Evolutionary conservation across 2,888 invertebrate genomes (phyloP), one percentile per base, ranked within the genome.

Genomic region (Noctua janthina): DNA sequence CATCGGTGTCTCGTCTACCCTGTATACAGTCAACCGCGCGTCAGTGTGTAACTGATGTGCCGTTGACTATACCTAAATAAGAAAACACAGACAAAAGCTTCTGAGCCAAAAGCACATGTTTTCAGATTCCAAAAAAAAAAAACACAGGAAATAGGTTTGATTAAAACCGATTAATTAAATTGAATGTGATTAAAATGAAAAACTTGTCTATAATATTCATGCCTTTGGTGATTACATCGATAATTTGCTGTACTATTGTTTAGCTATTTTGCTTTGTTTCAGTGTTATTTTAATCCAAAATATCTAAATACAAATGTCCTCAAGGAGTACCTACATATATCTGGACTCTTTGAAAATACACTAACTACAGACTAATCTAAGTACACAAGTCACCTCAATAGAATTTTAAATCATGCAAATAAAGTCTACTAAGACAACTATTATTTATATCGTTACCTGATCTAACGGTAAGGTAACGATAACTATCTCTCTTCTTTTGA

Each of bases 151-250:
- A 10, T 66, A 62, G 23, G 29, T 54, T 62, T 72, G 23, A 72
- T 72, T 66, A n/a, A 51, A 82, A 72, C 64, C 54, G 35, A 49
- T 68, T 46, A 67, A 80, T 49, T 29, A 56, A 20, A 17, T 15
- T 54, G 17, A 17, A 5, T 15, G 29, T 73, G 43, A 69, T 62
- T 54, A 29, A 72, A 69, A 56, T 29, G 15, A 13, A 74, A 35
- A 35, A 35, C 35, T 35, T 35, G 35, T 29, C 29, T 29, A 29
- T 29, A 29, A 35, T 35, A 35, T 35, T 67, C 74, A 59, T 64
- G 74, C 17, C 15, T 74, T 35, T 20, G 20, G 20, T 54, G 20
- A 54, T 20, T 54, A 7, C 20, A 54, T 54, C 54, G 7, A 20
- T 8, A 54, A 8, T 54, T 54, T 54, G 7, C 20, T 54, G 20